Evolutionary conservation across 2,113 vertebrate genomes (phyloP), one percentile per base, ranked within the genome.

Genomic region (Mugil cephalus): DNA sequence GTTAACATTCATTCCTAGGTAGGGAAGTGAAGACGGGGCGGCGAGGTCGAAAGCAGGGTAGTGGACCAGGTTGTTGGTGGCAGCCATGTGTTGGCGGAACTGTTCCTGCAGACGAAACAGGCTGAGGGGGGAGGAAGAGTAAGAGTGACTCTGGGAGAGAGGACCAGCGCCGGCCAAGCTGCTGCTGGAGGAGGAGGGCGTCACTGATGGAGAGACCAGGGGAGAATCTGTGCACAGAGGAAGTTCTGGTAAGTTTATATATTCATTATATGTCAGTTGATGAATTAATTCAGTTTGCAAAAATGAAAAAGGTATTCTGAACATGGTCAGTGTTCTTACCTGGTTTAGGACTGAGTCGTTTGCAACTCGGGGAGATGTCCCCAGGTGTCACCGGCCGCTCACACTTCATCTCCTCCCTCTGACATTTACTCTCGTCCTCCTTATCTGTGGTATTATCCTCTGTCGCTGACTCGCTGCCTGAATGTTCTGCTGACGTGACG

Each of bases 91-190:
- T 92, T 99, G 98, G 59, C 97, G 96, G 88, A 99, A 99, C 86
- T 99, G 97, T 94, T 99, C 98, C 91, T 99, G 98, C 56, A 99
- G 96, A 4, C 97, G 96, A 89, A 99, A 98, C 86, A 99, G 96
- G 92, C 98, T 99, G 89, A 99, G 95, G 1, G 98, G 98, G 0
- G 98, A 98, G 0, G 98, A 99, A 4, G 98, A 98, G 87, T 99
- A 99, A 10, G 97, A 96, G 88, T 98, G 97, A 61, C 95, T 94
- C 84, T 97, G 97, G 48, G 96, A 89, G 85, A 98, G 92, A 36
- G 95, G 90, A 2, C 93, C 88, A 0, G 89, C 80, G 82, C 64
- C 50, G 38, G 94, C 14, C 80, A 90, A 72, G 86, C 94, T 79
- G 8, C 90, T 67, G 85, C 75, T 94, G 55, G 93, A 95, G 36